Evolutionary conservation across 2,797 vertebrate genomes (phyloP).

Genomic region (Pterois miles): DNA sequence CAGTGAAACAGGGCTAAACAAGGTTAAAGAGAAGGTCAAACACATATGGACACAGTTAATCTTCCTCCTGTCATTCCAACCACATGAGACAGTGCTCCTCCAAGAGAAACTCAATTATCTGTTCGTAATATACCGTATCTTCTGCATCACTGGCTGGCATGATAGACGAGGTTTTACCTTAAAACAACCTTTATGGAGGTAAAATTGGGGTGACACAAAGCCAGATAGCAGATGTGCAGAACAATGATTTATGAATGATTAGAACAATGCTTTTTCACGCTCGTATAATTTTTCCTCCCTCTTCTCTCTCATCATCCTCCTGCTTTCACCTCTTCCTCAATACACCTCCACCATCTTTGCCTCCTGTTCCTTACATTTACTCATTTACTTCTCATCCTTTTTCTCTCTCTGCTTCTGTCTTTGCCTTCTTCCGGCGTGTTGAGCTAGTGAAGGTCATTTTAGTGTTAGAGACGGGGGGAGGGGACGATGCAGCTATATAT

Average conservation of each 20-base stretch:
- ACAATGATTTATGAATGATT: slow-evolving; percentile 39
- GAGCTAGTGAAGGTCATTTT: slow-evolving; percentile 77
- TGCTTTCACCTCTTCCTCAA: neutral
- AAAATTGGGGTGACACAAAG: slow-evolving; percentile 16
- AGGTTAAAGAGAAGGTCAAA: slow-evolving; percentile 80
- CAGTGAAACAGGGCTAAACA: slow-evolving; percentile 66
- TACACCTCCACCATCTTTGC: slow-evolving; percentile 1
- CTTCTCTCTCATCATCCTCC: neutral
- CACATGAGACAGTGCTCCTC: slow-evolving; percentile 39
- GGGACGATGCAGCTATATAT: slow-evolving; percentile 51
- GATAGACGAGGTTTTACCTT: slow-evolving; percentile 2
- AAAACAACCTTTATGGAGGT: slow-evolving; percentile 15
- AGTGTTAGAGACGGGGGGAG: slow-evolving; percentile 53
- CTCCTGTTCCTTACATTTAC: slow-evolving; percentile 5
- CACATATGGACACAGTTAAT: slow-evolving; percentile 58
- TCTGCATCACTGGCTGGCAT: slow-evolving; percentile 10
- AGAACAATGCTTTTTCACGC: neutral
- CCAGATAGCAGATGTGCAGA: slow-evolving; percentile 10
- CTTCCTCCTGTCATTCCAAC: slow-evolving; percentile 49
- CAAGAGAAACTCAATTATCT: slow-evolving; percentile 48
- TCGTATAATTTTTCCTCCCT: slow-evolving; percentile 3
- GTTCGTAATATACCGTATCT: slow-evolving; percentile 28
- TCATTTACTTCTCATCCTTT: neutral
- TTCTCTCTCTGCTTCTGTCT: slow-evolving; percentile 36
- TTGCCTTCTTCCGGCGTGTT: slow-evolving; percentile 48